Conservation (phyloP, 2,113 vertebrate species). For the Terrapene triunguis region DNA sequence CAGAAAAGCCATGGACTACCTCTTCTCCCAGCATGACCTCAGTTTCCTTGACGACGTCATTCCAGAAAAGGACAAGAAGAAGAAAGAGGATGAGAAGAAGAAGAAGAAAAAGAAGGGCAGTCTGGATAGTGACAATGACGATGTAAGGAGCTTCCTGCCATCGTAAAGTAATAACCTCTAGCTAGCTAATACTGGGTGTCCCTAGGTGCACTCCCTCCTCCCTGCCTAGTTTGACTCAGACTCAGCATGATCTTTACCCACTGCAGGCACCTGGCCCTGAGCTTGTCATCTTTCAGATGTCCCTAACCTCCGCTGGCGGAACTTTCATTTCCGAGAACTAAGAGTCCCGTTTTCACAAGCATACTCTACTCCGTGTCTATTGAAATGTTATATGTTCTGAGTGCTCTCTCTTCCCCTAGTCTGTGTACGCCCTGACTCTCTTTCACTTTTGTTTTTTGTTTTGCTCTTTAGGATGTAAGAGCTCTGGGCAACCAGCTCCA, state of each 20-base stretch:
- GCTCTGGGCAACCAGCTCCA: background rate
- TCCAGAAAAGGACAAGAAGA: constrained; percentile 99
- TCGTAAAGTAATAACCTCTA: background rate
- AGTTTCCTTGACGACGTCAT: constrained; percentile 98
- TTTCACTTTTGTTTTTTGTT: background rate
- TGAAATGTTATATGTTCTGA: background rate
- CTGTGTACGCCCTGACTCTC: background rate
- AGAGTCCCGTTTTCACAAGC: background rate
- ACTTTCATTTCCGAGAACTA: background rate
- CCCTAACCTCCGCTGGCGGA: background rate
- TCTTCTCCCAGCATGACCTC: constrained; percentile 97
- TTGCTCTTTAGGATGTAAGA: constrained; percentile 37
- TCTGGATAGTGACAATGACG: constrained; percentile 94
- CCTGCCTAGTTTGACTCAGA: background rate
- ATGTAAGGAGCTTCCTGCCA: constrained; percentile 84
- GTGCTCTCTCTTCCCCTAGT: background rate
- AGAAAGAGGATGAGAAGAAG: constrained; percentile 97
- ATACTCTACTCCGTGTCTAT: background rate
- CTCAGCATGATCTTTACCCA: background rate
- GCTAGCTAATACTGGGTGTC: rapidly evolving
- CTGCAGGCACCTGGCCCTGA: background rate
- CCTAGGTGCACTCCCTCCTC: rapidly evolving
- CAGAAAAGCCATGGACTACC: constrained; percentile 96
- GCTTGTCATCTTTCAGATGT: background rate
- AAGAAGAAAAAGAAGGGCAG: constrained; percentile 94